Percentiles rank a stretch among this genome's conserved stretches.
Conservation (phyloP, 2,888 invertebrate species). For the Hipparchia sbordonii region DNA sequence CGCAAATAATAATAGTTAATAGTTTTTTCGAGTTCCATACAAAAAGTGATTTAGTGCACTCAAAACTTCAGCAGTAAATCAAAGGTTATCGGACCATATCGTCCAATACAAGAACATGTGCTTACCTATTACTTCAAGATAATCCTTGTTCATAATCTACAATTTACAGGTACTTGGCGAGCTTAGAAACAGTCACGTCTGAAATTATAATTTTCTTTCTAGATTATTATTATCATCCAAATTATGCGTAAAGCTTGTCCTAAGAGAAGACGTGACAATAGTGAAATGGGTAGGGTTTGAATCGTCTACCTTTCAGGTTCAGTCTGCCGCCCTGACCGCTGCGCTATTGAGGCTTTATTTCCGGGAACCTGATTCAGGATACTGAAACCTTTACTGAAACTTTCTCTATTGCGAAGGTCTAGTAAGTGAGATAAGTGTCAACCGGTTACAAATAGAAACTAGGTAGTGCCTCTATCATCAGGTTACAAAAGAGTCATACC, state of each 20-base stretch:
- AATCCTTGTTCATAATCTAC: no score
- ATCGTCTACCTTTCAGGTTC: no score
- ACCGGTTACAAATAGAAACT: not conserved
- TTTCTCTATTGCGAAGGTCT: constrained; percentile 26
- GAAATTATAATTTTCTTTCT: no score
- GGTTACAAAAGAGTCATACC: not conserved
- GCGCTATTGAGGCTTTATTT: no score
- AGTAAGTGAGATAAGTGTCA: constrained; percentile 34
- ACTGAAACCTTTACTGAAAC: not conserved
- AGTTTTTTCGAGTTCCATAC: constrained; percentile 79
- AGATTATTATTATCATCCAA: no score
- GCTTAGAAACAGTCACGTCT: no score
- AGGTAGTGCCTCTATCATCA: not conserved
- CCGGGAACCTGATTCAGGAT: no score
- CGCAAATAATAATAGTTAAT: constrained; percentile 80
- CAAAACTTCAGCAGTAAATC: constrained; percentile 79
- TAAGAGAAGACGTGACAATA: no score
- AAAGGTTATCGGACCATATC: constrained; percentile 64
- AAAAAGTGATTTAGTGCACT: constrained; percentile 77
- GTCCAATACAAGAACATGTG: constrained; percentile 70
- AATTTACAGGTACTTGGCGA: no score
- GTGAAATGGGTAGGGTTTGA: no score
- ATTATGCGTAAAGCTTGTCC: no score
- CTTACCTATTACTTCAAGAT: constrained; percentile 71
- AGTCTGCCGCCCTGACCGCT: no score